These are phyloP conservation scores for Triplophysa bombifrons DNA, from an alignment of 2,797 vertebrate species.

Conservation along the genomic window DNA sequence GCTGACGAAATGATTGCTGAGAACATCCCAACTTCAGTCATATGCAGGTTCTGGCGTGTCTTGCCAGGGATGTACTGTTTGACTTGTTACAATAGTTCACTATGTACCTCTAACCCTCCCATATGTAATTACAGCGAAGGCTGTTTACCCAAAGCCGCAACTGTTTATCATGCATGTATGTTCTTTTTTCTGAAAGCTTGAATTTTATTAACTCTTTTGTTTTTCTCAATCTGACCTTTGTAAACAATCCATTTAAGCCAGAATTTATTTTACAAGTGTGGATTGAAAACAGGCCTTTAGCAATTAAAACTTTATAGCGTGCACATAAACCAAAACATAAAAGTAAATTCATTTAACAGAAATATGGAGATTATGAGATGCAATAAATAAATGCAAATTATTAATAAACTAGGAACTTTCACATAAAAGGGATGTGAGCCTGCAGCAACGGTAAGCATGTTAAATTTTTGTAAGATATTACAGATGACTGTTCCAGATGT, in stretches of 20 bases:
- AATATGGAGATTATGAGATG: slow-evolving; percentile 36
- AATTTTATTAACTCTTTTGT: slow-evolving; percentile 16
- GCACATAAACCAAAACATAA: slow-evolving; percentile 13
- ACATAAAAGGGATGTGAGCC: slow-evolving; percentile 27
- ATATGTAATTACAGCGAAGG: slow-evolving; percentile 11
- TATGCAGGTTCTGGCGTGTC: slow-evolving; percentile 12
- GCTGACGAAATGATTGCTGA: slow-evolving; percentile 69
- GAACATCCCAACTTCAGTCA: slow-evolving; percentile 41
- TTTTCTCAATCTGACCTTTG: slow-evolving; percentile 31
- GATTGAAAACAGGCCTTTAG: not conserved
- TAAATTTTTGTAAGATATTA: slow-evolving; percentile 14
- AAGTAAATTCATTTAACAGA: slow-evolving; percentile 14
- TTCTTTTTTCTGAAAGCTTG: slow-evolving; percentile 19
- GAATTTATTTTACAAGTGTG: slow-evolving; percentile 15
- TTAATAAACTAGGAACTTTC: slow-evolving; percentile 12
- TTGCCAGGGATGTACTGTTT: slow-evolving; percentile 7
- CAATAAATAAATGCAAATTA: slow-evolving; percentile 33
- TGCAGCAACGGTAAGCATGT: not conserved
- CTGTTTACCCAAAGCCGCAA: slow-evolving; percentile 19
- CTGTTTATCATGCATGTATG: slow-evolving; percentile 11
- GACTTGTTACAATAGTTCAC: slow-evolving; percentile 21
- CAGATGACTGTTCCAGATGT: slow-evolving; percentile 37
- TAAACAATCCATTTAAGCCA: slow-evolving; percentile 32
- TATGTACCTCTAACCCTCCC: slow-evolving; percentile 10
- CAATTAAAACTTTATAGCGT: slow-evolving; percentile 17